These are phyloP conservation scores for Stegophylla sp. DNA, from an alignment of 2,888 invertebrate genomes.

Conservation along the genomic window DNA sequence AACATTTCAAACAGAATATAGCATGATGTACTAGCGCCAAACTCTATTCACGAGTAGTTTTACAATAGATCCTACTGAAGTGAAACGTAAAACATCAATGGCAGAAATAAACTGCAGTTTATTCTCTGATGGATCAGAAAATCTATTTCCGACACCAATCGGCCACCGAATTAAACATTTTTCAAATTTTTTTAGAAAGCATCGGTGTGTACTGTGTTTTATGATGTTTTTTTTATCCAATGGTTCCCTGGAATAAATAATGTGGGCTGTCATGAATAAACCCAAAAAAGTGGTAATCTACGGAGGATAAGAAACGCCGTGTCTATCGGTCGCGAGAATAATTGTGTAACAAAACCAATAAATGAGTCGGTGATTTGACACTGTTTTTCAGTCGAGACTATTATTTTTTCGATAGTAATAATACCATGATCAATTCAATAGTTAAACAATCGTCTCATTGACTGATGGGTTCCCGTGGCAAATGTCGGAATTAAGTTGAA, in stretches of 20 bases:
- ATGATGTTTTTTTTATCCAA: not conserved
- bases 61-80: constrained; percentile 44
- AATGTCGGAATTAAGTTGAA: constrained; percentile 18
- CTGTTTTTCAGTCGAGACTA: constrained; percentile 13
- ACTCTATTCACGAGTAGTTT: constrained; percentile 24
- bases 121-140: constrained; percentile 11
- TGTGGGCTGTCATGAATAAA: not conserved
- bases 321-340: not conserved
- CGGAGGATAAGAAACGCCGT: not conserved
- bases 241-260: not conserved
- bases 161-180: not conserved
- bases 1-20: not conserved
- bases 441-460: constrained; percentile 11
- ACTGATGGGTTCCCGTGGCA: constrained; percentile 30
- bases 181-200: not conserved
- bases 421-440: constrained; percentile 30
- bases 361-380: not conserved
- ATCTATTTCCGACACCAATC: constrained; percentile 19
- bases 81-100: constrained; percentile 30
- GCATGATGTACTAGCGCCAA: not conserved
- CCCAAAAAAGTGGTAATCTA: not conserved
- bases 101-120: not conserved
- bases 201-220: not conserved
- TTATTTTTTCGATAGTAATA: constrained; percentile 9
- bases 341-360: constrained; percentile 11